Percentiles rank a stretch among this genome's conserved stretches.
Evolutionary conservation across 2,113 vertebrate genomes (phyloP).

Genomic region (Phasianus colchicus): DNA sequence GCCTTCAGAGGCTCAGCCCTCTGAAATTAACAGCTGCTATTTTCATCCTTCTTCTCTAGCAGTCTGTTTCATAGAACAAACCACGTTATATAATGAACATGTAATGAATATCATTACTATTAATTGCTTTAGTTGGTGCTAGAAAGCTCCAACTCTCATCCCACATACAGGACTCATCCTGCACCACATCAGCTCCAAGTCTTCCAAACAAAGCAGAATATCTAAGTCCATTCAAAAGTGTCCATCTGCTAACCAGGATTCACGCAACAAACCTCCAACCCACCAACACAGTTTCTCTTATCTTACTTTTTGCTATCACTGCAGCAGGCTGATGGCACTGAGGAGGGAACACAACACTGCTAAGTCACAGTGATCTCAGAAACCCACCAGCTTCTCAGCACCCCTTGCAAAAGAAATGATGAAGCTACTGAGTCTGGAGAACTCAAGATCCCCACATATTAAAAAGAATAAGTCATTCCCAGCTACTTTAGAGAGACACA

Average conservation of each 20-base stretch:
- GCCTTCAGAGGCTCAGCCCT: conserved; percentile 51
- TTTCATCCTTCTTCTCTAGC: conserved; percentile 57
- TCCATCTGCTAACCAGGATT: background rate
- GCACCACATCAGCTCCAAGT: conserved; percentile 49
- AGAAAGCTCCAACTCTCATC: conserved; percentile 57
- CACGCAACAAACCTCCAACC: background rate
- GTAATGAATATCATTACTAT: conserved; percentile 70
- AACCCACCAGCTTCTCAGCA: background rate
- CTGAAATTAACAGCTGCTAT: conserved; percentile 72
- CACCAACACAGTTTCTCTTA: background rate
- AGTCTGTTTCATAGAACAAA: conserved; percentile 68
- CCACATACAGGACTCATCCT: conserved; percentile 50
- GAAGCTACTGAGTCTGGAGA: background rate
- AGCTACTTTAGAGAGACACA: background rate
- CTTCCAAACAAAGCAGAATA: conserved; percentile 14
- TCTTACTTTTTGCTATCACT: background rate
- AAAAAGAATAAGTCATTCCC: background rate
- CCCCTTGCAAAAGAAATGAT: background rate
- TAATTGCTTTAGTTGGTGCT: conserved; percentile 67
- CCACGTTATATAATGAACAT: conserved; percentile 68
- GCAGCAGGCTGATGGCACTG: background rate
- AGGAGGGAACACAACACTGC: background rate
- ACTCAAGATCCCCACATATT: background rate
- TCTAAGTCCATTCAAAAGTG: background rate
- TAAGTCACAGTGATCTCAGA: background rate